These are phyloP conservation scores for Beaufortia kweichowensis DNA, from an alignment of 2,113 vertebrate species.

Conservation along the genomic window DNA sequence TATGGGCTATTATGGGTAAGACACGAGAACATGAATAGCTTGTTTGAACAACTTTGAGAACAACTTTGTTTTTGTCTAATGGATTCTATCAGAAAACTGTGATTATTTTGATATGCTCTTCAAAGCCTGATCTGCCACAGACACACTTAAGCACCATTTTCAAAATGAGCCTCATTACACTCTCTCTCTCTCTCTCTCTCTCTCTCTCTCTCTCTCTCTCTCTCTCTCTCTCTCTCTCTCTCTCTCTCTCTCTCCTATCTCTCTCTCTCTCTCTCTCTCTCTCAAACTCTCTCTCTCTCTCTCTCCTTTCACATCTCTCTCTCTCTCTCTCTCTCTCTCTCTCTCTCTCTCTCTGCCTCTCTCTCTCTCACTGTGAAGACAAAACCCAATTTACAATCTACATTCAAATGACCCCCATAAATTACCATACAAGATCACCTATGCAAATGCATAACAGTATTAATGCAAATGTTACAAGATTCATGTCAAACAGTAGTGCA, in stretches of 20 bases:
- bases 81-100: slow-evolving; percentile 4
- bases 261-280: no score
- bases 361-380: not conserved
- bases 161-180: slow-evolving; percentile 35
- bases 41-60: slow-evolving; percentile 25
- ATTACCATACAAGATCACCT: slow-evolving; percentile 8
- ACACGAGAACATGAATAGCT: no score
- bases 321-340: no score
- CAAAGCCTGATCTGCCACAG: slow-evolving; percentile 17
- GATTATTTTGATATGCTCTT: slow-evolving; percentile 29
- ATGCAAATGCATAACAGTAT: not conserved
- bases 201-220: no score
- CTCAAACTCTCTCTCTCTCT: no score
- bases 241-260: no score
- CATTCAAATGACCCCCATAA: slow-evolving; percentile 26
- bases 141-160: slow-evolving; percentile 17
- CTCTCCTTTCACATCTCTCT: no score
- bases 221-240: no score
- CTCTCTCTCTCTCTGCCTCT: no score
- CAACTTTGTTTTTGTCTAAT: slow-evolving; percentile 15
- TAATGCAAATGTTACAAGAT: slow-evolving; percentile 13
- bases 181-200: no score
- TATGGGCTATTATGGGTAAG: no score
- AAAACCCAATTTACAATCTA: slow-evolving; percentile 15
- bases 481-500: not conserved